Evolutionary conservation across 2,888 invertebrate species (phyloP), one percentile per base, ranked within the genome.

Genomic region (Philereme transversata): DNA sequence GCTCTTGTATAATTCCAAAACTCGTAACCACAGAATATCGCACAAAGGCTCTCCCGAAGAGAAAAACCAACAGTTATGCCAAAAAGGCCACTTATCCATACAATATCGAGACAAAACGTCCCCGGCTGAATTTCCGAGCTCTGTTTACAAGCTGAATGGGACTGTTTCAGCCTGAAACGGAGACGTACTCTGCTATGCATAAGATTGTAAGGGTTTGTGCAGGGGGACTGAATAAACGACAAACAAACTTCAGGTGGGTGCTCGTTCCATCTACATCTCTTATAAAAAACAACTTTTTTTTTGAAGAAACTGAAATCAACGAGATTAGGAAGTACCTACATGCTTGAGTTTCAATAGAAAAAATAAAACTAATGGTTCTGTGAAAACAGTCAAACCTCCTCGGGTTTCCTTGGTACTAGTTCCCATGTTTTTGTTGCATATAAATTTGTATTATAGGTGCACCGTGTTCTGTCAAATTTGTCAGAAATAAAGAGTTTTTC

Each of bases 141-240:
- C 58, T 80, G 77, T 77, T 78, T 79, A 70, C 77, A 70, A 58
- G 67, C 69, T 80, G 74, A 80, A 80, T 74, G 74, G 74, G 71
- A 73, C 75, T 76, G 77, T 78, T 79, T 78, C 73, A 77, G 69
- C 59, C 62, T 73, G 79, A 73, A 81, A 78, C 71, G 68, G 70
- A 75, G 70, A 70, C 72, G 71, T 72, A 73, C 79, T 80, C 71
- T 68, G 68, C 71, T 80, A 80, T 80, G 79, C 81, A 80, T 80
- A 77, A 74, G 71, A 74, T 77, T 76, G 65, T 78, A 60, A 64
- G 50, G 58, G 45, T 22, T 9, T 5, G 43, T 9, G 43, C 4
- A 5, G 11, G 22, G 11, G 10, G 35, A 34, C 34, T 9, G 8
- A 45, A 45, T 6, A 5, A 10, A 8, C 22, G 45, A 43, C n/a